Evolutionary conservation across 2,797 vertebrate species (phyloP).

Genomic region (Nyctibius grandis): DNA sequence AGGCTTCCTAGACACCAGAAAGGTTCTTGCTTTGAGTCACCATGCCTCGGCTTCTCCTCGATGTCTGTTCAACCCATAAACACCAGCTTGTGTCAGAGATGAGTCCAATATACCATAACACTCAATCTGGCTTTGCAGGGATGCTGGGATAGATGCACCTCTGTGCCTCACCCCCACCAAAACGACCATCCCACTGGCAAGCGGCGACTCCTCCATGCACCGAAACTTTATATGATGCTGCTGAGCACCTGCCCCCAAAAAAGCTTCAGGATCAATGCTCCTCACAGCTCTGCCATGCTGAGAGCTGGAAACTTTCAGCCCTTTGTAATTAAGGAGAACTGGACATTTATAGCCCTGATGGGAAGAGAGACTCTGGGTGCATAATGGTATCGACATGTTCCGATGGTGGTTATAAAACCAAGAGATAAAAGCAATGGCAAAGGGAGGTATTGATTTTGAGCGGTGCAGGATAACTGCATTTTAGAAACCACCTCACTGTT

Average conservation of each 20-base stretch:
- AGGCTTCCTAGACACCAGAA: neutral
- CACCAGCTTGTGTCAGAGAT: neutral
- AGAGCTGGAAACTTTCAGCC: neutral
- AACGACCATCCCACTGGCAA: neutral
- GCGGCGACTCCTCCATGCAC: accelerated
- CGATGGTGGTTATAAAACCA: neutral
- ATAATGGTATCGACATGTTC: neutral
- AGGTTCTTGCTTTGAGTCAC: neutral
- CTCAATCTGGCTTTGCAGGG: accelerated
- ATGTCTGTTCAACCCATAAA: neutral
- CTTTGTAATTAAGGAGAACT: neutral
- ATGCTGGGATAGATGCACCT: neutral
- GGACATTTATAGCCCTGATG: neutral
- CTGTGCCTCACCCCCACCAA: neutral
- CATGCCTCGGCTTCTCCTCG: accelerated
- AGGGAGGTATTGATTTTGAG: neutral
- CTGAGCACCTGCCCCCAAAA: neutral
- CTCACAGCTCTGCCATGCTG: accelerated
- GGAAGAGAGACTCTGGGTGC: neutral
- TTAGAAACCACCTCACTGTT: neutral
- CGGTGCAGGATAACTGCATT: neutral
- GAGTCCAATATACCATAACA: accelerated
- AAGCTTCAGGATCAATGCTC: neutral
- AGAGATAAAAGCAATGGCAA: neutral
- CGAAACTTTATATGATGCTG: neutral